These are phyloP conservation scores for Chondrilla cf. caribensis DNA, from an alignment of 37 sponge, comb jelly and placozoan genomes.

Conservation along the genomic window DNA sequence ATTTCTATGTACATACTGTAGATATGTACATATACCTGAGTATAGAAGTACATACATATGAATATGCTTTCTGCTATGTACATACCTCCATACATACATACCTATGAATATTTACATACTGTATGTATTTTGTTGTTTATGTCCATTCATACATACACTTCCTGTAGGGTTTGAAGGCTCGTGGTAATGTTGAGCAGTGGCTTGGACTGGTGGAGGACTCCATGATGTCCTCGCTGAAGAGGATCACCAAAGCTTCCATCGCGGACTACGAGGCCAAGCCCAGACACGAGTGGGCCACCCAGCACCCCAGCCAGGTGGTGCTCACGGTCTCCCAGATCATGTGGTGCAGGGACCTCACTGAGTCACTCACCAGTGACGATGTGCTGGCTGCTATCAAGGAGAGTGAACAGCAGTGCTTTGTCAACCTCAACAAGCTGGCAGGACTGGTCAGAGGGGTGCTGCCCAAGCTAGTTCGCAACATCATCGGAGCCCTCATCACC, in stretches of 20 bases:
- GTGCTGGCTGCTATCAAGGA: slow-evolving; percentile 67
- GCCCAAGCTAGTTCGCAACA: slow-evolving; percentile 80
- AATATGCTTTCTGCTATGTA: no score
- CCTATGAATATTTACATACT: not conserved
- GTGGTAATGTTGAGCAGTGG: slow-evolving; percentile 98
- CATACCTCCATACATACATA: no score
- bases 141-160: no score
- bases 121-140: not conserved
- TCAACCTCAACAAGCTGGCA: slow-evolving; percentile 95
- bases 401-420: slow-evolving; percentile 82
- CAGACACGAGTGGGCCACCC: slow-evolving; percentile 92
- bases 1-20: not conserved
- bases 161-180: slow-evolving; percentile 74
- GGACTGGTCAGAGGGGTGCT: slow-evolving; percentile 89
- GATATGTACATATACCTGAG: not conserved
- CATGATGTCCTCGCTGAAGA: slow-evolving; percentile 87
- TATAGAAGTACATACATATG: not conserved
- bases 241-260: slow-evolving; percentile 84
- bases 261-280: slow-evolving; percentile 81
- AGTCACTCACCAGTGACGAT: slow-evolving; percentile 62
- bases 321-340: slow-evolving; percentile 97
- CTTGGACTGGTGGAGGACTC: slow-evolving; percentile 89
- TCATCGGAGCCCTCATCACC: slow-evolving; percentile 95
- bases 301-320: slow-evolving; percentile 88
- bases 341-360: slow-evolving; percentile 93